Evolutionary conservation across 92 coral and sea anemone genomes (phyloP), one percentile per base, ranked within the genome.

Genomic region (Blastomussa wellsi): DNA sequence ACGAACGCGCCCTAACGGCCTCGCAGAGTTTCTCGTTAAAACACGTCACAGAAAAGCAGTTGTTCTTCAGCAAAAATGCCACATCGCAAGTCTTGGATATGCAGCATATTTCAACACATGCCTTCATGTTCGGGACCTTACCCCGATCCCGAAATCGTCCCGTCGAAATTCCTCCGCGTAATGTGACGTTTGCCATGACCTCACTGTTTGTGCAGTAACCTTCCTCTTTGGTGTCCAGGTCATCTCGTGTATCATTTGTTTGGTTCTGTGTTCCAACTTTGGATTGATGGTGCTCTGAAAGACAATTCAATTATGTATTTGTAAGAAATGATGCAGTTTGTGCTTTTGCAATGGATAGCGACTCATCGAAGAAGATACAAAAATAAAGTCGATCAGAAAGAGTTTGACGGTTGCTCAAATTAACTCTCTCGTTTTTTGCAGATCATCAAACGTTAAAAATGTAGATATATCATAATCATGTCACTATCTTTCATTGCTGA

Each of bases 141-240:
- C 99, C 99, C 53, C 95, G 89, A 86, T 96, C 97, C 70, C 95
- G 98, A 86, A 94, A 96, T 82, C 85, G 86, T 79, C 99, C 99
- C 39, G 99, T 86, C 7, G 90, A 78, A 51, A 96, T 93, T 14
- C 99, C 99, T 24, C 99, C 99, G 33, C 94, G 90, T 7, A 96
- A 84, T 0, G 99, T 96, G 82, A 96, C 99, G 80, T 96, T 94
- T 41, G 84, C 67, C 93, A 96, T 92, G 2, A 94, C 82, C 70
- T 96, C 99, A 65, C 99, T 96, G 68, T 95, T 88, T 13, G 98
- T 96, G 76, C 99, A 96, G 47, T 96, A 83, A n/a, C 86, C 86
- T 42, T 83, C 86, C 24, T 83, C 86, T 44, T 74, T 73, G 4
- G 79, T 32, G 79, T 82, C 86, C 70, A 82, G 57, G 35, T 74